Evolutionary conservation across 2,797 vertebrate genomes (phyloP), one percentile per base, ranked within the genome.

Genomic region (Moxostoma hubbsi): DNA sequence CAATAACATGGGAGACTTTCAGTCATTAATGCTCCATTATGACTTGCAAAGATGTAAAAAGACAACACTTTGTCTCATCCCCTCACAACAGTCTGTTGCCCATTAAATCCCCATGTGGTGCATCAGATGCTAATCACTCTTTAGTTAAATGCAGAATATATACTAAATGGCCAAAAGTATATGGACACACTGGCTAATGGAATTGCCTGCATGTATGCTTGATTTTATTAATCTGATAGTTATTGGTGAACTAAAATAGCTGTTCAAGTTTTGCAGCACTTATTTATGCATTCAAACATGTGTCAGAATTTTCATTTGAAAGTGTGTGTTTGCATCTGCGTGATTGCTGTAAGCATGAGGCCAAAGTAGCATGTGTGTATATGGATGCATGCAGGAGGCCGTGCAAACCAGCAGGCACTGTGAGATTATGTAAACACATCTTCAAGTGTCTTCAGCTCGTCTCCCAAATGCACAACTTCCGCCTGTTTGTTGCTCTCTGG

Each of bases 381-480:
- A 72, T 45, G 36, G 51, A 74, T 71, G 54, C 73, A 68, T 57
- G 58, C 72, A 71, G 61, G 18, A 55, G 49, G 73, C 15, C 10
- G 36, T 57, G 36, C 73, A 64, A 73, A 58, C 24, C 68, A 64
- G 12, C 47, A 61, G 65, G 62, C 57, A 57, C 70, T 54, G 58
- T 58, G 62, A 63, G 62, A 75, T 84, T 83, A 84, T 83, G 61
- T 83, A 87, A 82, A 82, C 54, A 53, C 59, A 58, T 77, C 69
- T 73, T 82, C 58, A 62, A 64, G 46, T 45, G 55, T 51, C 15
- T 75, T 84, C 16, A n/a, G 62, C 62, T 54, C 54, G n/a, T 46
- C 45, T 68, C 68, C 47, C 63, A 64, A 62, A 43, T 46, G 64
- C 49, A 18, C 72, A 12, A 9, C 12, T 10, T 36, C 67, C 47